Evolutionary conservation across 2,113 vertebrate genomes (phyloP).

Genomic region (Girardinichthys multiradiatus): DNA sequence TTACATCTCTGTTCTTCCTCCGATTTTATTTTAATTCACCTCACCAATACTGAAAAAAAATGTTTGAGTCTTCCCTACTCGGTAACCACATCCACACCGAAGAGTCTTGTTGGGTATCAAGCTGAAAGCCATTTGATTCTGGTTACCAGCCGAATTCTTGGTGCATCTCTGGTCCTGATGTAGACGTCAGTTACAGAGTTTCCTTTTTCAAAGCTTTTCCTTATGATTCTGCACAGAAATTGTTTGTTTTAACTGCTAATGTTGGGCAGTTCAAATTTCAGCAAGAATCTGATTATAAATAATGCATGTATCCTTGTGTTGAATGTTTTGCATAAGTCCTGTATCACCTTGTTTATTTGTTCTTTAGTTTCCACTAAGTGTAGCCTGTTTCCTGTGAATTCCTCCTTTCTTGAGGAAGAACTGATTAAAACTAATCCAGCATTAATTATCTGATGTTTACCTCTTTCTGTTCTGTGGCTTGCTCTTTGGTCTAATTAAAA

Average conservation of each 20-base stretch:
- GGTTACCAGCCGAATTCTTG: not conserved
- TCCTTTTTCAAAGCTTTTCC: not conserved
- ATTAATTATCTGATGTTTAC: slow-evolving; percentile 50
- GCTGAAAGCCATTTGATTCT: not conserved
- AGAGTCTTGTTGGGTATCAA: no score
- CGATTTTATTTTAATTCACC: not conserved
- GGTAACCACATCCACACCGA: no score
- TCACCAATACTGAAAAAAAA: not conserved
- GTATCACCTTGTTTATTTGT: not conserved
- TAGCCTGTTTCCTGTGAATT: not conserved
- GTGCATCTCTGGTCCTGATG: not conserved
- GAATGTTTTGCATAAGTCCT: not conserved
- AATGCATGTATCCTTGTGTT: not conserved
- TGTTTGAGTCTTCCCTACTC: not conserved
- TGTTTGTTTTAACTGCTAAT: not conserved
- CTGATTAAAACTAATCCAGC: slow-evolving; percentile 47
- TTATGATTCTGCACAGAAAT: not conserved
- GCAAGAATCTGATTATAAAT: not conserved
- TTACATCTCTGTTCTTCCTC: not conserved
- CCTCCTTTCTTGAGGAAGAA: slow-evolving; percentile 18
- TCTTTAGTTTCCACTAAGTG: not conserved
- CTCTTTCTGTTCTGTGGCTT: slow-evolving; percentile 31
- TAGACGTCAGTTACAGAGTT: not conserved
- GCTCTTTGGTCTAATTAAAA: slow-evolving; percentile 83
- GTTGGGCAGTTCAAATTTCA: not conserved